A percentile compares a stretch with the other conserved stretches of the same genome.
These are phyloP conservation scores for Andrena trimmerana DNA, from an alignment of 2,888 invertebrate genomes.

Conservation along the genomic window DNA sequence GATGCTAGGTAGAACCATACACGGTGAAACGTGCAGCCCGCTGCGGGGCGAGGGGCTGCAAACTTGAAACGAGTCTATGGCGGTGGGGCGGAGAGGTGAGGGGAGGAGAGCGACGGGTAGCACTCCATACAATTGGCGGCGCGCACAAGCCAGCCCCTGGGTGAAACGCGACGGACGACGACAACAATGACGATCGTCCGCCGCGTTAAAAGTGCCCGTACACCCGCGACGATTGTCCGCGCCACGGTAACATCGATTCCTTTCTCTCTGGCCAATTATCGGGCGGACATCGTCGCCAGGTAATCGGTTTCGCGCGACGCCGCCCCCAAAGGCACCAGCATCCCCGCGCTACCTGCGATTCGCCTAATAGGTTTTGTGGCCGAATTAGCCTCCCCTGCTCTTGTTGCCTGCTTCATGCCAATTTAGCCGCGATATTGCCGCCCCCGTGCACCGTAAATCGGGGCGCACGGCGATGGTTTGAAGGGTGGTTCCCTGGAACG, in stretches of 20 bases:
- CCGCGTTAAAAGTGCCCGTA: slow-evolving; percentile 51
- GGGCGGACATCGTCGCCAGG: slow-evolving; percentile 22
- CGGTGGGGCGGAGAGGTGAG: background rate
- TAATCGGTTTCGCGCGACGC: slow-evolving; percentile 46
- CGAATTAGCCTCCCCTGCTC: slow-evolving; percentile 13
- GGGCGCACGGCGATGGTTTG: background rate
- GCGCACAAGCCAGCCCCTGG: slow-evolving; percentile 40
- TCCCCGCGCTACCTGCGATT: background rate
- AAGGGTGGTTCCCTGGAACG: background rate
- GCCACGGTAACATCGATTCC: slow-evolving; percentile 61
- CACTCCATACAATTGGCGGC: slow-evolving; percentile 59
- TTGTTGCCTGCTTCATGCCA: background rate
- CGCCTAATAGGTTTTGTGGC: background rate
- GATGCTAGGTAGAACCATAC: slow-evolving; percentile 32
- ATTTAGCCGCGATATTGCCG: slow-evolving; percentile 2
- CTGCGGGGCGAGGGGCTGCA: slow-evolving; percentile 20
- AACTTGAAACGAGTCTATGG: slow-evolving; percentile 51
- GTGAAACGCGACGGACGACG: slow-evolving; percentile 61
- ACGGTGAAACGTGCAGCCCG: slow-evolving; percentile 32
- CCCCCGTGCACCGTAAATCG: slow-evolving; percentile 1
- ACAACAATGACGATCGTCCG: slow-evolving; percentile 62
- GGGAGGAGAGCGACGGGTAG: background rate
- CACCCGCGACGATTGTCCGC: slow-evolving; percentile 50
- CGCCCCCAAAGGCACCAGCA: slow-evolving; percentile 8
- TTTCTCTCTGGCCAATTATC: slow-evolving; percentile 61